phyloP scores from a whole-genome alignment of 2,888 invertebrate genomes.

The Hymenopus coronatus region DNA sequence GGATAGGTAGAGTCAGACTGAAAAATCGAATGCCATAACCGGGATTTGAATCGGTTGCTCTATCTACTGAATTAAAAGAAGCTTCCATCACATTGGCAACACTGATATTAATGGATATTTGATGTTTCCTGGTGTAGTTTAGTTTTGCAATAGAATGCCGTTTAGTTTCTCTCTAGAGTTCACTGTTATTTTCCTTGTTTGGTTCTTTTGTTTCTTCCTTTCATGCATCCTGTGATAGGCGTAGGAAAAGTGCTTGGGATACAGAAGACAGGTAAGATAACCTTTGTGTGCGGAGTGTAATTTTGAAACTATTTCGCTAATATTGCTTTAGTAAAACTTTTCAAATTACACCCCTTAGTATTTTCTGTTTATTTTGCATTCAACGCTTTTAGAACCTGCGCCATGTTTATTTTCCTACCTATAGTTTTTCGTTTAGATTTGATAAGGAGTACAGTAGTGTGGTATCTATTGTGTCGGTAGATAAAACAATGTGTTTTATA shows the following conservation, averaged over 20 bases:
- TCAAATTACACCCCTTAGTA: not conserved
- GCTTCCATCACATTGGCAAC: not conserved
- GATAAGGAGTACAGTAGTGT: no score
- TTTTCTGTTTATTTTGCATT: not conserved
- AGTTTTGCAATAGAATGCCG: not conserved
- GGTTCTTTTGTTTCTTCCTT: slow-evolving; percentile 34
- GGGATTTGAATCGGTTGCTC: no score
- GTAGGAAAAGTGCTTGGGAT: slow-evolving; percentile 35
- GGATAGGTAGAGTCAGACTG: no score
- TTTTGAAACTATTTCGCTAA: not conserved
- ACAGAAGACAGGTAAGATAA: slow-evolving; percentile 34
- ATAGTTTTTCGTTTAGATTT: not conserved
- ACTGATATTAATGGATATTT: not conserved
- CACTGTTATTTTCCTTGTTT: slow-evolving; percentile 32
- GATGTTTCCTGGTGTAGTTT: not conserved
- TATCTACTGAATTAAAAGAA: no score
- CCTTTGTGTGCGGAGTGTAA: not conserved
- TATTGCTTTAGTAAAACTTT: no score
- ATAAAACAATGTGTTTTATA: no score
- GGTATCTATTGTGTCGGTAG: no score
- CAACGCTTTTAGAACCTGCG: not conserved
- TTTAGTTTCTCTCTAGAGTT: not conserved
- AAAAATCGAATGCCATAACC: no score
- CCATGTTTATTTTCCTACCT: not conserved
- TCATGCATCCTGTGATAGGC: slow-evolving; percentile 30